Conservation (phyloP, 2,888 invertebrate species). For the Agonopterix arenella region DNA sequence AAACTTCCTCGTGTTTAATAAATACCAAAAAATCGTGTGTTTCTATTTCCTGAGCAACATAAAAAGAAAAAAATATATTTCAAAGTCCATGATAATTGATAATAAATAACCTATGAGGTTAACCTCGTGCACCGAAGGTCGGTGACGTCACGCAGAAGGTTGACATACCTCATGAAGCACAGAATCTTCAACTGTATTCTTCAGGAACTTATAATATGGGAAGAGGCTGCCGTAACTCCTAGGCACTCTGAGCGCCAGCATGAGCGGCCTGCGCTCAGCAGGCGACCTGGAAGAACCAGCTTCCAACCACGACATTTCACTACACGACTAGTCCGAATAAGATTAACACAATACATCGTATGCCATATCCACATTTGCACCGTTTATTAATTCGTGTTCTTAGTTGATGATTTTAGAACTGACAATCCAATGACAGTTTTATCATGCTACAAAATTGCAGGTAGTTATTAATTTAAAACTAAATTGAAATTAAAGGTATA, state of each 20-base stretch:
- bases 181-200: conserved; percentile 56
- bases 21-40: too few relatives aligned
- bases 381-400: background rate
- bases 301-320: conserved; percentile 38
- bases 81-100: too few relatives aligned
- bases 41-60: too few relatives aligned
- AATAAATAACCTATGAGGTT: too few relatives aligned
- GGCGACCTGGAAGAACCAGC: conserved; percentile 38
- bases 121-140: too few relatives aligned
- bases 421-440: background rate
- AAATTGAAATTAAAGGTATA: too few relatives aligned
- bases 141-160: too few relatives aligned
- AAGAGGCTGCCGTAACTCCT: conserved; percentile 79
- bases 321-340: conserved; percentile 38
- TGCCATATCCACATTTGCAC: conserved; percentile 48
- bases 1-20: too few relatives aligned
- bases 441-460: background rate
- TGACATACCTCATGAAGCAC: conserved; percentile 45
- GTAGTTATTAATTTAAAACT: background rate
- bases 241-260: conserved; percentile 57
- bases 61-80: too few relatives aligned
- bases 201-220: conserved; percentile 79
- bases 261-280: conserved; percentile 56
- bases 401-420: background rate
- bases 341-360: conserved; percentile 34